phyloP scores from a whole-genome alignment of 2,797 vertebrate species.

The Neoniphon sammara region DNA sequence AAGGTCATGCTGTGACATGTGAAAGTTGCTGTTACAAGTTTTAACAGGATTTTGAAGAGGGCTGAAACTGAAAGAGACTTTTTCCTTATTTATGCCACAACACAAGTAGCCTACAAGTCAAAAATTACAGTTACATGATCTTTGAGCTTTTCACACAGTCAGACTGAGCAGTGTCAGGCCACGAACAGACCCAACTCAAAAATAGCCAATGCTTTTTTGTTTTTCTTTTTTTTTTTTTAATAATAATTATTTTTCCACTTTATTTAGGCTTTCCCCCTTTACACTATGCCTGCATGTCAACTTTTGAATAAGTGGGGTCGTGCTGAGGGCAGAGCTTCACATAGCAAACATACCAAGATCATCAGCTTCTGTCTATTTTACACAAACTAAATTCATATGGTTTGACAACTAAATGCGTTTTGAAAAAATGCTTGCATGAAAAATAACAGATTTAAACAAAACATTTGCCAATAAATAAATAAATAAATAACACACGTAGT shows the following conservation, averaged over 20 bases:
- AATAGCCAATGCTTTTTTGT: background rate
- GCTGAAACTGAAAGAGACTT: background rate
- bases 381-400: background rate
- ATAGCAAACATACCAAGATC: no score
- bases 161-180: background rate
- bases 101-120: background rate
- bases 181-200: background rate
- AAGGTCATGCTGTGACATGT: slow-evolving; percentile 9
- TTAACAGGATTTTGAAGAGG: slow-evolving; percentile 33
- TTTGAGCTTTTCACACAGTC: background rate
- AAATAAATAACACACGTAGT: background rate
- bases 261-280: no score
- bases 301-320: no score
- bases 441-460: background rate
- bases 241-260: background rate
- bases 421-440: background rate
- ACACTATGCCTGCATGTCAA: no score
- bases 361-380: no score
- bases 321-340: no score
- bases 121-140: background rate
- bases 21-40: slow-evolving; percentile 37
- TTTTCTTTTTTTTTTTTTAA: background rate
- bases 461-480: background rate
- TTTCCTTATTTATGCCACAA: background rate
- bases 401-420: background rate